These are phyloP conservation scores for Ursus arctos DNA, from an alignment of 2,113 vertebrate species.

Conservation along the genomic window DNA sequence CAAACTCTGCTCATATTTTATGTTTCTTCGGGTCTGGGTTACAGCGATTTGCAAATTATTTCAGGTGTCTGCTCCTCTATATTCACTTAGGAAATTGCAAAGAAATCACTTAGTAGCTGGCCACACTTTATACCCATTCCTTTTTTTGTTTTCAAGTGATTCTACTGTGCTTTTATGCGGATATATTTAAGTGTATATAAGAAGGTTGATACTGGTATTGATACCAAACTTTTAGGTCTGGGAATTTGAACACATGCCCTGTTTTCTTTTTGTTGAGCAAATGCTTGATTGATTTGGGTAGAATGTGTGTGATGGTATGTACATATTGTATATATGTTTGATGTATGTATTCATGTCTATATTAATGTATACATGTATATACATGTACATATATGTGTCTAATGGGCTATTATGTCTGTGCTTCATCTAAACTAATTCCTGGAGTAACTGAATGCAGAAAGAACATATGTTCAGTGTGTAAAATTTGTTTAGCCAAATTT, in stretches of 20 bases:
- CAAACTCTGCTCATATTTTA: conserved; percentile 6
- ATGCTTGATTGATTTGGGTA: conserved; percentile 31
- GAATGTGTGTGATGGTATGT: background rate
- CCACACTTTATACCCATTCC: background rate
- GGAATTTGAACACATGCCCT: conserved; percentile 52
- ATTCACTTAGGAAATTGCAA: conserved; percentile 75
- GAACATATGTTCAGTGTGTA: background rate
- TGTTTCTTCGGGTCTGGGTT: conserved; percentile 75
- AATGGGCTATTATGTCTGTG: background rate
- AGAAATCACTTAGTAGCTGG: conserved; percentile 74
- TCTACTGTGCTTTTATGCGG: conserved; percentile 45
- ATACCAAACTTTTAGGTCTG: conserved; percentile 25
- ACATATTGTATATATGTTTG: background rate
- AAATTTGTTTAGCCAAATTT: conserved; percentile 67
- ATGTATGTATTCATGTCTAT: background rate
- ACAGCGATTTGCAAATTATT: conserved; percentile 82
- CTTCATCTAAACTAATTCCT: conserved; percentile 59
- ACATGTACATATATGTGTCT: background rate
- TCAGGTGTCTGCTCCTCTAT: conserved; percentile 81
- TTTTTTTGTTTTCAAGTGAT: conserved; percentile 67
- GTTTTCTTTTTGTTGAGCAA: conserved; percentile 69
- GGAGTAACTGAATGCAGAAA: conserved; percentile 29
- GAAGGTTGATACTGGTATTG: conserved; percentile 57
- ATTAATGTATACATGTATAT: background rate
- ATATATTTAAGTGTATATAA: conserved; percentile 69